Evolutionary conservation across 2,113 vertebrate genomes (phyloP).

Genomic region (Rhadina sibilatrix): DNA sequence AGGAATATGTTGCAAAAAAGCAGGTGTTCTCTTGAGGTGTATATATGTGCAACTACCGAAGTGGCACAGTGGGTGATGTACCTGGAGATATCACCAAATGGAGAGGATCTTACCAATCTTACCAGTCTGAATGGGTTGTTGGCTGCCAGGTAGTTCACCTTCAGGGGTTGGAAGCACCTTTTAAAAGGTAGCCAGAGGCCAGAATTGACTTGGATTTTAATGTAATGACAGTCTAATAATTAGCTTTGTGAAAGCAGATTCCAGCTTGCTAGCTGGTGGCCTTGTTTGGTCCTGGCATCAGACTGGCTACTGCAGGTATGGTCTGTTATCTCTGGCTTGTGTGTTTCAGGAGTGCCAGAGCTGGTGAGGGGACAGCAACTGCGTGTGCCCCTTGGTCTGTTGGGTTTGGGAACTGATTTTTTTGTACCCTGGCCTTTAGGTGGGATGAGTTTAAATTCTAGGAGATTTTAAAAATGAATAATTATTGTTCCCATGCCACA

Average conservation of each 20-base stretch:
- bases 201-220: background rate
- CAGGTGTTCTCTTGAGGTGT: background rate
- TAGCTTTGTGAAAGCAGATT: background rate
- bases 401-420: background rate
- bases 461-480: background rate
- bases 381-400: background rate
- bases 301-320: background rate
- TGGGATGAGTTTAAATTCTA: background rate
- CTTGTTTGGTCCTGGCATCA: background rate
- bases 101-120: background rate
- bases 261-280: background rate
- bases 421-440: background rate
- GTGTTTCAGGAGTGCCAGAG: background rate
- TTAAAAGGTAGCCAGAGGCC: background rate
- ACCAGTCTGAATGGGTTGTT: background rate
- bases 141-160: background rate
- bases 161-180: background rate
- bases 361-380: background rate
- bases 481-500: background rate
- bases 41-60: accelerated
- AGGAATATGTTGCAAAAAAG: background rate
- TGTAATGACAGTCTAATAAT: background rate
- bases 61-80: background rate
- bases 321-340: background rate
- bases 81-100: background rate